Evolutionary conservation across 2,888 invertebrate genomes (phyloP), one percentile per base, ranked within the genome.

Genomic region (Apamea crenata): DNA sequence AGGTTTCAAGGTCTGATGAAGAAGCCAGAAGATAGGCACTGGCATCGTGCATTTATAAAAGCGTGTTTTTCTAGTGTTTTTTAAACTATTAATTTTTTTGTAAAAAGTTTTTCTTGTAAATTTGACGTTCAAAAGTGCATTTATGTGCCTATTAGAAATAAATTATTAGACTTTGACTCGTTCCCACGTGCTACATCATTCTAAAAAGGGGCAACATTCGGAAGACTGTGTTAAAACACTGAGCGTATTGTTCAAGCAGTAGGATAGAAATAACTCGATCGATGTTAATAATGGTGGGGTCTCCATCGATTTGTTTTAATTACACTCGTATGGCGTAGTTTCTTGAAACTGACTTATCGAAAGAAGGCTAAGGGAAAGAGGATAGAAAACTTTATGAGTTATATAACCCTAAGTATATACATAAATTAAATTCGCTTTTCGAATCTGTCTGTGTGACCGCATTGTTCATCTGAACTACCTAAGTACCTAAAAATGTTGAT

Each of bases 161-260:
- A 36, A 36, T 36, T 0, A 36, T 36, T 36, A 6, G 36, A 36
- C 36, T 36, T 36, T 6, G 36, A 36, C 25, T 36, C 47, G 32
- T 82, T 67, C 44, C 80, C 67, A 82, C 50, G n/a, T 44, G 44
- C 47, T 50, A 59, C 29, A 50, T 63, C 3, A 53, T 74, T 18
- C 14, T 32, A 65, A 63, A 81, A 79, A 74, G 63, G 74, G 74
- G 63, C 56, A 47, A 36, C 12, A 56, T 63, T 63, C 1, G 32
- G 8, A 44, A 73, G 0, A 40, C 1, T 14, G 8, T 47, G 36
- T 32, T n/a, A 32, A 61, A 18, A 40, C 6, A 59, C 25, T 29
- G 36, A 10, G 12, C 4, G n/a, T 44, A 61, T n/a, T 32, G 21
- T 59, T 68, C 16, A 32, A 61, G 18, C 14, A 40, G 56, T 66